Base-by-base conservation (phyloP, 2,888 invertebrate genomes). In the Chromoteleia sp. region DNA sequence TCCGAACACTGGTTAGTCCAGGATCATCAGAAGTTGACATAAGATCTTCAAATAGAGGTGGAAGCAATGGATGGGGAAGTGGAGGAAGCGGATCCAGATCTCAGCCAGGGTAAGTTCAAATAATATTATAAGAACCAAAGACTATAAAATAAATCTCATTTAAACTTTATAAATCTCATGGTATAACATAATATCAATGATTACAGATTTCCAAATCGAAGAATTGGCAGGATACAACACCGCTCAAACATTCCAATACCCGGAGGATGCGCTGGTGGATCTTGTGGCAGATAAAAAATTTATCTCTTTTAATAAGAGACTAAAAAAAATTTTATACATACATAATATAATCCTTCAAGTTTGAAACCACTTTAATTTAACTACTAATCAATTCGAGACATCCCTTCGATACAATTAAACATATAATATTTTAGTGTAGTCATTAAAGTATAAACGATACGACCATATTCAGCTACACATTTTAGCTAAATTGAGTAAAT, bases 1-100 rank as follows among this genome's bases (percentile, higher is more conserved):
- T 90, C 30, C 81, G 74, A 54, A 88, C 90, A 2, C 79, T 91
- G 33, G 7, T 89, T 10, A 86, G 80, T 78, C 87, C 87, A 48
- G 73, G 59, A 19, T 25, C 77, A 19, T 43, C 76, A 29, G 7
- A 14, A 2, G 30, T 52, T 1, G 65, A 54, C 25, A 25, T 21
- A 0, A 54, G 52, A 45, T 6, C 65, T 39, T 36, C 50, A 36
- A 21, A 21, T 10, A 30, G 56, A n/a, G 19, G 68, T 45, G 33
- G 70, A 19, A 15, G 6, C n/a, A 12, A 30, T 41, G 45, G 65
- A 45, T 14, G 33, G 1, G 56, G 67, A 29, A 50, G 63, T 12
- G 50, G 59, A 5, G 67, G 75, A 63, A 21, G 58, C 15, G 56
- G 74, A 65, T 10, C 63, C 0, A 73, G 30, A 36, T 58, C 36